Base-by-base conservation (phyloP, 2,888 invertebrate genomes). In the Aphodius granarius region DNA sequence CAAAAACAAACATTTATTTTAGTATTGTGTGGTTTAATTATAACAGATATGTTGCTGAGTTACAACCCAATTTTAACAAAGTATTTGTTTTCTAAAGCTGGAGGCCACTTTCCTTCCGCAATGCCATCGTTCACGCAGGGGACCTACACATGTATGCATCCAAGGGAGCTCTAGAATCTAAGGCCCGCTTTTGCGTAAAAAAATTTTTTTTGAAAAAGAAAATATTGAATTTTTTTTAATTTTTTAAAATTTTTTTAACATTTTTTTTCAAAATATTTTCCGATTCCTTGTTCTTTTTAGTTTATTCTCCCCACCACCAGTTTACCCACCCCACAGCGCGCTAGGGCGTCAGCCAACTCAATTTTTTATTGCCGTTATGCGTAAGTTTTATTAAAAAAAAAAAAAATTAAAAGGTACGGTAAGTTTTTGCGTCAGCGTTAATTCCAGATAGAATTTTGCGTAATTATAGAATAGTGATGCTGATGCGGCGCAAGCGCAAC, bases 81-180 rank as follows among this genome's bases (percentile, higher is more conserved):
- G 78, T 82, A 74, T 85, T 84, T 85, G 82, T 85, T 86, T 85
- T 84, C 83, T 83, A 81, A 86, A 95, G 95, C 95, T 84, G 90
- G 94, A 84, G 95, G 94, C 80, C 93, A 94, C 87, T 95, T 96
- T 86, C 95, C 96, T 73, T 88, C 92, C 78, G 94, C 94, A 86
- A 93, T 95, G 86, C 91, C 94, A 79, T 90, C 93, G 75, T 95
- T 92, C 88, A 94, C 94, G 80, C 94, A 95, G 88, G 96, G 96
- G 86, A 95, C 93, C 87, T 97, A 96, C 84, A 96, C 97, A 87
- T 97, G 97, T 97, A 92, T 89, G 92, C 89, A 89, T 86, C 86
- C 77, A 77, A 78, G 78, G 78, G 78, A 72, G 73, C 74, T 70
- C 68, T 74, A 77, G 73, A 22, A 73, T 71, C 23, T 76, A 76